Conservation (phyloP, 2,888 invertebrate species). For the Allolobophora icterica region DNA sequence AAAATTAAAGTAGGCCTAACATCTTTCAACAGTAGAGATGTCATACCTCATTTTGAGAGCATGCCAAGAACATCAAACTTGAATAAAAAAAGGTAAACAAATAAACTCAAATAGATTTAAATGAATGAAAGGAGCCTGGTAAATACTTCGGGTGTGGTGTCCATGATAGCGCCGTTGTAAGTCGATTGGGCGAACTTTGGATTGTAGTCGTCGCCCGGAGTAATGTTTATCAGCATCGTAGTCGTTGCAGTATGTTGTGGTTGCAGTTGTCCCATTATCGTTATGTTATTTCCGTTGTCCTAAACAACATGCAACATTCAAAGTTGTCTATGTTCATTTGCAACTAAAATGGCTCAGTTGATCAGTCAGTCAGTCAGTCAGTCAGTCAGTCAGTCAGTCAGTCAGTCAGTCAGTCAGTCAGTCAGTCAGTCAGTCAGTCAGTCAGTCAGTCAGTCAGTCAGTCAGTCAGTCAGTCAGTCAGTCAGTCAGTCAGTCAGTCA, state of each 20-base stretch:
- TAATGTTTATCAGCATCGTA: constrained; percentile 14
- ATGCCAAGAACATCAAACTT: too few relatives aligned
- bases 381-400: neutral
- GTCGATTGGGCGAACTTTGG: constrained; percentile 10
- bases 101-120: neutral
- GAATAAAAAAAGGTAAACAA: too few relatives aligned
- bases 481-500: neutral
- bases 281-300: constrained; percentile 32
- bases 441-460: neutral
- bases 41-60: too few relatives aligned
- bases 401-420: neutral
- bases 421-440: neutral
- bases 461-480: neutral
- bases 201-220: constrained; percentile 23
- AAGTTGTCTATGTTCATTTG: neutral
- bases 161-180: neutral
- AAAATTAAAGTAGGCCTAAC: too few relatives aligned
- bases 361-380: neutral
- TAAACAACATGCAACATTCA: neutral
- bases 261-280: constrained; percentile 23
- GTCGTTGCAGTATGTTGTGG: constrained; percentile 34
- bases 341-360: neutral
- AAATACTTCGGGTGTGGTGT: neutral
- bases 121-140: neutral
- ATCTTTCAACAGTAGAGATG: too few relatives aligned